Conservation (phyloP, 2,113 vertebrate species). For the Tragelaphus scriptus region DNA sequence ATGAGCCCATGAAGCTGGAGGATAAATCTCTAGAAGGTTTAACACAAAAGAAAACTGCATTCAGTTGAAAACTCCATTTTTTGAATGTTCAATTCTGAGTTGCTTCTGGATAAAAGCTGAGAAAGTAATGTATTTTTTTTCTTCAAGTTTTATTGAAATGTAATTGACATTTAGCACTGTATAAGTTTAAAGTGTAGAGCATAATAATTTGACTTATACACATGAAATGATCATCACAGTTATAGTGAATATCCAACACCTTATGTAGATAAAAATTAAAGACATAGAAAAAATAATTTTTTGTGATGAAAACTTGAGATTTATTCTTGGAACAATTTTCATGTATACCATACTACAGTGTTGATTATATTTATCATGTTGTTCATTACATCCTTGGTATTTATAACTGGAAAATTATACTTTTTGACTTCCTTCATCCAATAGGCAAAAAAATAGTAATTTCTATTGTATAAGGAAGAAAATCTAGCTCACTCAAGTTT, state of each 20-base stretch:
- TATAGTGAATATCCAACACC: not conserved
- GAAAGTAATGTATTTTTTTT: not conserved
- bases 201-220: not conserved
- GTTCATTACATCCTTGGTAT: not conserved
- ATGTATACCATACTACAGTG: not conserved
- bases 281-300: not conserved
- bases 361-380: not conserved
- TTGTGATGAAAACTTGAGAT: not conserved
- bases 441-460: not conserved
- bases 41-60: not conserved
- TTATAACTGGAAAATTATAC: not conserved
- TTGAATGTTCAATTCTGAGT: not conserved
- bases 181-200: not conserved
- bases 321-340: not conserved
- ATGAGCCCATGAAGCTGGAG: not conserved
- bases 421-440: not conserved
- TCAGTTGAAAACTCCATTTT: not conserved
- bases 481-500: not conserved
- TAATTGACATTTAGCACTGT: not conserved
- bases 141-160: not conserved
- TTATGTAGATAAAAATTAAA: not conserved
- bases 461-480: not conserved
- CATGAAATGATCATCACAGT: not conserved
- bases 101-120: not conserved
- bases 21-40: not conserved